Evolutionary conservation across 2,888 invertebrate genomes (phyloP), one percentile per base, ranked within the genome.

Genomic region (Eupithecia abbreviata): DNA sequence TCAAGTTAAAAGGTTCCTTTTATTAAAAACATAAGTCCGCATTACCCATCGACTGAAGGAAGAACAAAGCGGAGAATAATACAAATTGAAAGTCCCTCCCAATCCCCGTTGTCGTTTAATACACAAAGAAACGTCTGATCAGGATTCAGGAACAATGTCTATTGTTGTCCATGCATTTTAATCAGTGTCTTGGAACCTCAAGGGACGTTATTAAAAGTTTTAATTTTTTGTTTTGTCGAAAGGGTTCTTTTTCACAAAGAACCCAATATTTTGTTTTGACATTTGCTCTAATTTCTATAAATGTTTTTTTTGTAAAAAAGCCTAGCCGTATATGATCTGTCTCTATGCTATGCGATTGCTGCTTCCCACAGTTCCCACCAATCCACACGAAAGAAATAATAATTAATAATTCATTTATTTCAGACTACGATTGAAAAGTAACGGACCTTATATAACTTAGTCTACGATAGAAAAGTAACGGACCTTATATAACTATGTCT

Each of bases 121-220:
- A 87, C 87, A 89, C 88, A 90, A 90, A 89, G 90, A 88, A 89
- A 88, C 88, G 88, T 91, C 90, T 91, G 90, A 91, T 91, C 90
- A 86, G 78, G 75, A 78, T 75, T 78, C 78, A 71, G 88, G 85
- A 86, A 89, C 88, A 89, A 86, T 86, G 89, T 87, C 88, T 88
- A 88, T 89, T 90, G 90, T 91, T 85, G 84, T 85, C 86, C 86
- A 88, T 89, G 88, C 90, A 90, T 91, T 90, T 91, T 92, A 91
- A 92, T 90, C 90, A 90, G 87, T 79, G 85, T 85, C 87, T 85
- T 81, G 84, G 82, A 84, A 83, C 85, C 80, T 81, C 81, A 81
- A 83, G 83, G 77, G 79, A 78, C 55, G 6, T 65, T 51, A 77
- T 68, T 72, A 75, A 77, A 77, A 72, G 47, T 77, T 72, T 72